Evolutionary conservation across 2,888 invertebrate species (phyloP).

Genomic region (Amblyjoppa fuscipennis): DNA sequence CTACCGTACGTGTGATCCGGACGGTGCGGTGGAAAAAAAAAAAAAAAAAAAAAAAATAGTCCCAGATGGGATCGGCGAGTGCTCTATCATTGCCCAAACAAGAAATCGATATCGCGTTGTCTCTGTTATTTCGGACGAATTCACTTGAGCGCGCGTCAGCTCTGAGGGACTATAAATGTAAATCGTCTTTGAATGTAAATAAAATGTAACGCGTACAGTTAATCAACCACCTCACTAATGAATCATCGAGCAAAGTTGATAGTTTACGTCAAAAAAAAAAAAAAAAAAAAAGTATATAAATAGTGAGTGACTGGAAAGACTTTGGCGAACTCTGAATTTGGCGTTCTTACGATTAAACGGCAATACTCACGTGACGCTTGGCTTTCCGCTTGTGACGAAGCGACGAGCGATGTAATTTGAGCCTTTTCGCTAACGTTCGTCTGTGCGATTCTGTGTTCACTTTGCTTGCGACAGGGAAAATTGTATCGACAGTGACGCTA

Average conservation of each 20-base stretch:
- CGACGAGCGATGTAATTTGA: constrained; percentile 9
- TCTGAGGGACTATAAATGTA: background rate
- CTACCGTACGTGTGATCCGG: background rate
- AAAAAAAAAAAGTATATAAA: background rate
- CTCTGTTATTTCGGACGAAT: constrained; percentile 59
- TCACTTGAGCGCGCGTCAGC: background rate
- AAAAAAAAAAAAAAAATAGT: constrained; percentile 6
- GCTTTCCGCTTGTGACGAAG: background rate
- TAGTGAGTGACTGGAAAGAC: background rate
- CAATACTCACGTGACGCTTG: constrained; percentile 37
- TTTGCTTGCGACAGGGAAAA: background rate
- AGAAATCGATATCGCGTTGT: constrained; percentile 66
- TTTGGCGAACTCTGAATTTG: background rate
- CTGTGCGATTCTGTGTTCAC: background rate
- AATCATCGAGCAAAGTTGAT: background rate
- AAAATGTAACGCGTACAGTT: background rate
- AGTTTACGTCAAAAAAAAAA: background rate
- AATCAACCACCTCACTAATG: background rate
- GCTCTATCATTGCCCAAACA: constrained; percentile 47
- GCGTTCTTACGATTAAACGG: background rate
- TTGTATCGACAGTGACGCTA: background rate
- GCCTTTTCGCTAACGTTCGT: constrained; percentile 7
- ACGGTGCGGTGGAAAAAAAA: background rate
- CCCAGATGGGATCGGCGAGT: constrained; percentile 23
- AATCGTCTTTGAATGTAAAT: constrained; percentile 39